phyloP scores from a whole-genome alignment of 2,113 vertebrate genomes.

The Paraplagusia blochii region DNA sequence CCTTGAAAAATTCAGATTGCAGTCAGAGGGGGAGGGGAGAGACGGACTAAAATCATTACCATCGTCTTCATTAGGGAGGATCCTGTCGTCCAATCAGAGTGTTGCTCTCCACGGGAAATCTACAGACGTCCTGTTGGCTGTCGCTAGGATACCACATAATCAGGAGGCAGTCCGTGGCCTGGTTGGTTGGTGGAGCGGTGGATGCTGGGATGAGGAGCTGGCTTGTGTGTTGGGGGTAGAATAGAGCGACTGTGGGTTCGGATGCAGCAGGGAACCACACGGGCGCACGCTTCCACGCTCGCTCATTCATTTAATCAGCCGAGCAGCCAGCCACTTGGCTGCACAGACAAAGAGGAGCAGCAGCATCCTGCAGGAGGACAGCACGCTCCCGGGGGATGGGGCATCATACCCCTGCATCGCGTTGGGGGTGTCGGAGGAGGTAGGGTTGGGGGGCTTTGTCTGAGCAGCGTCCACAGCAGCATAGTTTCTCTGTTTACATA shows the following conservation, averaged over 20 bases:
- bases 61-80: slow-evolving; percentile 76
- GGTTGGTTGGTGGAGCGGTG: slow-evolving; percentile 66
- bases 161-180: slow-evolving; percentile 71
- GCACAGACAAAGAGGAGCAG: slow-evolving; percentile 76
- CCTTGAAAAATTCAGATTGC: slow-evolving; percentile 24
- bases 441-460: slow-evolving; percentile 77
- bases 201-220: slow-evolving; percentile 60
- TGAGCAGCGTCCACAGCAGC: slow-evolving; percentile 34
- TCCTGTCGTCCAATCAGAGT: slow-evolving; percentile 66
- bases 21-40: slow-evolving; percentile 57
- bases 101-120: slow-evolving; percentile 61
- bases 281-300: slow-evolving; percentile 48
- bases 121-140: slow-evolving; percentile 74
- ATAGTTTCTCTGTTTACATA: slow-evolving; percentile 29
- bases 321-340: slow-evolving; percentile 34
- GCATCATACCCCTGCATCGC: slow-evolving; percentile 77
- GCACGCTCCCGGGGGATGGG: slow-evolving; percentile 77
- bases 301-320: slow-evolving; percentile 46
- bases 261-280: slow-evolving; percentile 50
- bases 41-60: slow-evolving; percentile 70
- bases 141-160: slow-evolving; percentile 81
- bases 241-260: slow-evolving; percentile 50
- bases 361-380: slow-evolving; percentile 68
- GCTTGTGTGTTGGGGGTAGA: slow-evolving; percentile 63
- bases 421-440: slow-evolving; percentile 74